phyloP scores from a whole-genome alignment of 2,113 vertebrate species.

The Prunella fulvescens region DNA sequence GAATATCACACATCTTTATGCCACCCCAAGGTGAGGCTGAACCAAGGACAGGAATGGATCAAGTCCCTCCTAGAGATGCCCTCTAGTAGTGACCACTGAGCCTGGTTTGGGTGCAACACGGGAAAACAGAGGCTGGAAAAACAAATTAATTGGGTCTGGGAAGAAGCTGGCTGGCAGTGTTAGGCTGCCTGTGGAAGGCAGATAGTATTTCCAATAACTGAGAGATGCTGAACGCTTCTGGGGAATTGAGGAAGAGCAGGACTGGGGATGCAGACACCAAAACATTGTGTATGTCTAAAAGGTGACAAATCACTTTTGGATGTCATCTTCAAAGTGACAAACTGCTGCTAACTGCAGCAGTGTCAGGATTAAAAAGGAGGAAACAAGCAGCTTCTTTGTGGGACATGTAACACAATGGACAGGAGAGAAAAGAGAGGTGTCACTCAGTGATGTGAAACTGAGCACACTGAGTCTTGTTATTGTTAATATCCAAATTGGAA shows the following conservation, averaged over 20 bases:
- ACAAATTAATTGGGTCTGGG: background rate
- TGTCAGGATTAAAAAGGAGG: background rate
- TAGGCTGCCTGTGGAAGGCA: background rate
- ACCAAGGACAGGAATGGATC: background rate
- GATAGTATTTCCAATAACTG: background rate
- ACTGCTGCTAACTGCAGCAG: background rate
- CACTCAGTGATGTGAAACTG: background rate
- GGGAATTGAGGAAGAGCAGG: background rate
- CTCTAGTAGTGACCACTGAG: background rate
- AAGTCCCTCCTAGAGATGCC: background rate
- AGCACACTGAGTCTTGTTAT: background rate
- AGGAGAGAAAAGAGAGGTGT: background rate
- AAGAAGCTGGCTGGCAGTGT: background rate
- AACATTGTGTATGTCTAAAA: background rate
- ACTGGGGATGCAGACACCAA: background rate
- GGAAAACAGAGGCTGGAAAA: background rate
- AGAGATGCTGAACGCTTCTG: background rate
- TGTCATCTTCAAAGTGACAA: background rate
- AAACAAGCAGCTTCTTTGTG: background rate
- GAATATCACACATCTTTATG: background rate
- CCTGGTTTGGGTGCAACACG: background rate
- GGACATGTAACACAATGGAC: background rate
- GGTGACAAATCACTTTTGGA: background rate
- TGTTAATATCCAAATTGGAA: background rate
- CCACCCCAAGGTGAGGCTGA: background rate